Conservation (phyloP, 2,797 vertebrate species). For the Sebastolobus alascanus region DNA sequence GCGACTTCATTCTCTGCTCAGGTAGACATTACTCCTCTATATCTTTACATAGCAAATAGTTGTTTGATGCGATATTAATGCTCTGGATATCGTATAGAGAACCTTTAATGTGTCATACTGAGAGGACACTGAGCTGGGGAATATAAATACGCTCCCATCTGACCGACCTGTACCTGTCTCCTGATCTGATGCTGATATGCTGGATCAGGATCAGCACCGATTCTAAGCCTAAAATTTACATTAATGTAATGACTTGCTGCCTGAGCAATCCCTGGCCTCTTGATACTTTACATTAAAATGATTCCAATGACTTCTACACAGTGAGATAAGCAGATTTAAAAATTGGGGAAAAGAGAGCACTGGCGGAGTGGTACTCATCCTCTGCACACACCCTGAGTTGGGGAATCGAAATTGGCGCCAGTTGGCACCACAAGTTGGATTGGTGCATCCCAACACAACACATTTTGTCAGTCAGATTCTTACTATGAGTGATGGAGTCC, state of each 20-base stretch:
- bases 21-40: not conserved
- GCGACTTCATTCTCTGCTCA: not conserved
- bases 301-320: not conserved
- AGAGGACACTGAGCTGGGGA: not conserved
- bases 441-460: not conserved
- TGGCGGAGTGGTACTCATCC: not conserved
- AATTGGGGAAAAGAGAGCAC: not conserved
- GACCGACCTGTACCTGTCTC: not conserved
- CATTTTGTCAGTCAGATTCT: slow-evolving; percentile 12
- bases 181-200: not conserved
- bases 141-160: not conserved
- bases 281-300: not conserved
- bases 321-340: not conserved
- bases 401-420: not conserved
- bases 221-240: not conserved
- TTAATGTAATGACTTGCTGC: not conserved
- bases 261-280: not conserved
- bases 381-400: not conserved
- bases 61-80: not conserved
- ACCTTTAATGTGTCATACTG: not conserved
- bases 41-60: not conserved
- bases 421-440: not conserved
- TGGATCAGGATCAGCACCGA: not conserved
- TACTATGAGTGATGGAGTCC: not conserved
- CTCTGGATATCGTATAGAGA: not conserved